phyloP scores from a whole-genome alignment of 2,797 vertebrate species.

The Odontamblyopus rebecca region DNA sequence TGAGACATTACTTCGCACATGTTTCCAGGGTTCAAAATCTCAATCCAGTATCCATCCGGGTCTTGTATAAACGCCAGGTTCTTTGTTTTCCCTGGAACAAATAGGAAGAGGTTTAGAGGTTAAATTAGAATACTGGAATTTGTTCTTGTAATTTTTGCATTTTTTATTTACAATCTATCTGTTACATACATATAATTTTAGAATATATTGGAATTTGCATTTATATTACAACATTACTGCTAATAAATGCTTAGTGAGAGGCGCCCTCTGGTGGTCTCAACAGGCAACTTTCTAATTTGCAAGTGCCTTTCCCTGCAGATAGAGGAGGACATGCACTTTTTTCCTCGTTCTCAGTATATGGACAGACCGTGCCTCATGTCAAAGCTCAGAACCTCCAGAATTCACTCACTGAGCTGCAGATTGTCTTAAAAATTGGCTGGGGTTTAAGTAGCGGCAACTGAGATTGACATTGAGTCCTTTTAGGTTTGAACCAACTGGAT shows the following conservation, averaged over 20 bases:
- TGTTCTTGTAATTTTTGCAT: neutral
- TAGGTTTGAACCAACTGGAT: too few species aligned
- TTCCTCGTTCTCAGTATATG: too few species aligned
- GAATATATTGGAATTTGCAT: neutral
- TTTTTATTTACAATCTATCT: neutral
- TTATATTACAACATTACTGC: neutral
- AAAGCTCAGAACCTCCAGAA: too few species aligned
- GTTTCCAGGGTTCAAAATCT: conserved; percentile 86
- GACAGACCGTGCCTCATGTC: too few species aligned
- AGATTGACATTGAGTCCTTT: too few species aligned
- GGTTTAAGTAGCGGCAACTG: too few species aligned
- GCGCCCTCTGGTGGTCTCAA: conserved; percentile 1
- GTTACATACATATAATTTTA: too few species aligned
- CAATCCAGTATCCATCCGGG: conserved; percentile 94
- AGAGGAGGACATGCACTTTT: too few species aligned
- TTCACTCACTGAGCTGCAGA: too few species aligned
- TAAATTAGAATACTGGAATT: neutral
- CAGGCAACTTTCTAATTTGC: too few species aligned
- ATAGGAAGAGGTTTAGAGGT: neutral
- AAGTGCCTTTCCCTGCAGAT: too few species aligned
- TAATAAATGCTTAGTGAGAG: neutral
- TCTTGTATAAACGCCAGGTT: conserved; percentile 91
- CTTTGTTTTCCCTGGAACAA: conserved; percentile 86
- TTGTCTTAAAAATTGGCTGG: too few species aligned
- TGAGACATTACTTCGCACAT: conserved; percentile 73